Conservation (phyloP, 2,888 invertebrate species). For the Acronicta alni region DNA sequence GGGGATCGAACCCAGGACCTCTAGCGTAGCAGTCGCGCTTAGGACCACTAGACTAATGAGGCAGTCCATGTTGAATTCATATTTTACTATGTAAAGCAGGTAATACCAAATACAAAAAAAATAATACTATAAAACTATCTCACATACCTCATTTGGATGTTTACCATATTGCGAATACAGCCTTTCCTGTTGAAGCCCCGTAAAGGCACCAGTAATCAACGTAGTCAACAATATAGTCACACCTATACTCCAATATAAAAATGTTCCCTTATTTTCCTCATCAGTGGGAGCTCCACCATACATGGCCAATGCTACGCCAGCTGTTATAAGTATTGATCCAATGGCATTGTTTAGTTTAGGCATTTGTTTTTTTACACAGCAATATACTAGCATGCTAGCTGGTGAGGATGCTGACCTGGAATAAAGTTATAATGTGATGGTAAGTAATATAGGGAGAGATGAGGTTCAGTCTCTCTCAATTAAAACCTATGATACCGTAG, state of each 20-base stretch:
- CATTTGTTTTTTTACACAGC: conserved; percentile 72
- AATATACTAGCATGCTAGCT: conserved; percentile 83
- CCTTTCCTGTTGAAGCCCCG: conserved; percentile 83
- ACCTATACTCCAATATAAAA: conserved; percentile 80
- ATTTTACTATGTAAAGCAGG: too few species aligned
- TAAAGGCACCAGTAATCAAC: conserved; percentile 79
- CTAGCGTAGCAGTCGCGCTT: too few species aligned
- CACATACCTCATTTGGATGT: conserved; percentile 78
- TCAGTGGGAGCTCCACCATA: conserved; percentile 78
- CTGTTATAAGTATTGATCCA: conserved; percentile 79
- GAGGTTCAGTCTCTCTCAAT: too few species aligned
- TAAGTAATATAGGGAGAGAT: conserved; percentile 2
- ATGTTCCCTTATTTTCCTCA: conserved; percentile 73
- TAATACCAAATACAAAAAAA: too few species aligned
- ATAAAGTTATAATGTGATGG: conserved; percentile 7
- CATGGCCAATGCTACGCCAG: conserved; percentile 80
- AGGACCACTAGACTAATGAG: too few species aligned
- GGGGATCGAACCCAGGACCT: too few species aligned
- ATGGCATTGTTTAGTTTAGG: conserved; percentile 75
- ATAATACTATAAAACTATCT: background rate
- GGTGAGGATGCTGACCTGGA: conserved; percentile 84
- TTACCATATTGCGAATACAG: conserved; percentile 82
- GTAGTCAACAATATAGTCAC: conserved; percentile 76
- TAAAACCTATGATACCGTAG: too few species aligned
- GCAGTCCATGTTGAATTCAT: too few species aligned